Percentiles rank a stretch among this genome's conserved stretches.
These are phyloP conservation scores for Prunella fulvescens DNA, from an alignment of 2,113 vertebrate species.

Conservation along the genomic window DNA sequence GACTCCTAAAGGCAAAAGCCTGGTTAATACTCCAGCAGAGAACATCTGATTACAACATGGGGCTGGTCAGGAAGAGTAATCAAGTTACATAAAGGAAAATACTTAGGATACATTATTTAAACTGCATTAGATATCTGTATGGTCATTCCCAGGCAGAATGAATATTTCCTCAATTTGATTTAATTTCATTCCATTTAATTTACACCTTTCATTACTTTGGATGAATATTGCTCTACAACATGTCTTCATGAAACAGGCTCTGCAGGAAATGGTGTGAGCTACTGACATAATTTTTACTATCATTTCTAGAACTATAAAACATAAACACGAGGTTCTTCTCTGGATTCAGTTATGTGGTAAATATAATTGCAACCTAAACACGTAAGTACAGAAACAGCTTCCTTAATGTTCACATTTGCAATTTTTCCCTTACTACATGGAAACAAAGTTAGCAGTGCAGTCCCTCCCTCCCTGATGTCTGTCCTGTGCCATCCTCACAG, in stretches of 20 bases:
- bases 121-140: not conserved
- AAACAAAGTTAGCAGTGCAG: not conserved
- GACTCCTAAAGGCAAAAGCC: not conserved
- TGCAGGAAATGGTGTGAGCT: not conserved
- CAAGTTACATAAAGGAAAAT: slow-evolving; percentile 3
- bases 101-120: slow-evolving; percentile 16
- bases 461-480: not conserved
- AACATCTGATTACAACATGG: not conserved
- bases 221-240: not conserved
- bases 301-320: not conserved
- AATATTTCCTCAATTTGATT: slow-evolving; percentile 26
- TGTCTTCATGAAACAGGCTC: not conserved
- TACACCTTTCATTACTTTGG: not conserved
- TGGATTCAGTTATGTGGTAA: not conserved
- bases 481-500: not conserved
- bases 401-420: not conserved
- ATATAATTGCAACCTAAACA: not conserved
- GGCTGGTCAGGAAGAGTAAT: not conserved
- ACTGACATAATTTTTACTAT: not conserved
- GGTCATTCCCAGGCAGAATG: not conserved
- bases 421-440: slow-evolving; percentile 17
- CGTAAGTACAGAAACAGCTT: not conserved
- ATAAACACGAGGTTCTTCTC: not conserved
- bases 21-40: not conserved
- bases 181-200: slow-evolving; percentile 17